Evolutionary conservation across 2,113 vertebrate species (phyloP).

Genomic region (Aspidoscelis tigris): DNA sequence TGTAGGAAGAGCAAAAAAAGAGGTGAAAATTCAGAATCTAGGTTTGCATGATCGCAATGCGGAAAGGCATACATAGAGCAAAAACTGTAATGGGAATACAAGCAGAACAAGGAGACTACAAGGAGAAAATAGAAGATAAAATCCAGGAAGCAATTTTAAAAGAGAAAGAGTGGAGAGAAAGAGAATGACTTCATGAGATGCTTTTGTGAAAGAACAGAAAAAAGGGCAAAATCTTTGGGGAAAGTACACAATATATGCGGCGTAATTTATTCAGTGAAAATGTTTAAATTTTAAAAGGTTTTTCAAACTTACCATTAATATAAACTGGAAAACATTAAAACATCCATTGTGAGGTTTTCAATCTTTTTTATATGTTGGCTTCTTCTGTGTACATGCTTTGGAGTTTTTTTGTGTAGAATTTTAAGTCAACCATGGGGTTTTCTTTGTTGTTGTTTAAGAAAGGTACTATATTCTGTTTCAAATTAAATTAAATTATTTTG

Average conservation of each 20-base stretch:
- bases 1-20: too few species aligned
- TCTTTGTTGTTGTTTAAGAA: constrained; percentile 31
- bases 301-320: constrained; percentile 17
- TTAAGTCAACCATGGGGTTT: not conserved
- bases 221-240: not conserved
- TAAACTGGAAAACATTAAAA: constrained; percentile 22
- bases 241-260: not conserved
- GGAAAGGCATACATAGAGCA: too few species aligned
- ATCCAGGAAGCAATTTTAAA: not conserved
- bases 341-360: constrained; percentile 46
- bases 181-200: not conserved
- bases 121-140: not conserved
- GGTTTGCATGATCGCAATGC: too few species aligned
- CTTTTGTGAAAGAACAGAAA: not conserved
- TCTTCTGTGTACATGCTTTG: constrained; percentile 38
- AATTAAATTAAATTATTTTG: not conserved
- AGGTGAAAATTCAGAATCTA: too few species aligned
- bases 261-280: not conserved
- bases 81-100: too few species aligned
- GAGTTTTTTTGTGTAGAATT: too few species aligned
- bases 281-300: not conserved
- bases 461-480: not conserved
- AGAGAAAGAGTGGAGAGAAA: not conserved
- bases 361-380: constrained; percentile 44
- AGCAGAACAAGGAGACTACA: not conserved